Percentiles rank a stretch among this genome's conserved stretches.
Evolutionary conservation across 2,888 invertebrate genomes (phyloP).

Genomic region (Cetonia aurata): DNA sequence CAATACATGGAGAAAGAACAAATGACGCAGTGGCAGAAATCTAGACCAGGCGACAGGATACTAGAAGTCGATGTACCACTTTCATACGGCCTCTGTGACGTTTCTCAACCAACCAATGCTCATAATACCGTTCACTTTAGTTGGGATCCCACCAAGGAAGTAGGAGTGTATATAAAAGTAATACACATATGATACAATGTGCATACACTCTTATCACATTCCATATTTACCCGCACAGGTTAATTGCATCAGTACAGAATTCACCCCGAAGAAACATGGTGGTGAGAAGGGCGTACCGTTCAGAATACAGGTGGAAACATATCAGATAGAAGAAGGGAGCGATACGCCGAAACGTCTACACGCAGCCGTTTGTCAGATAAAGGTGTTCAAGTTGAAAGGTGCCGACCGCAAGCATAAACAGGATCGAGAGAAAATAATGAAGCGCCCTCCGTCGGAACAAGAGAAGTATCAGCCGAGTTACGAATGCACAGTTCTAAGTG

Average conservation of each 20-base stretch:
- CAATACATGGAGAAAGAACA: conserved; percentile 97
- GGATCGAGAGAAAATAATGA: conserved; percentile 93
- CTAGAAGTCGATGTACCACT: conserved; percentile 93
- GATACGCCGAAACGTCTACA: conserved; percentile 77
- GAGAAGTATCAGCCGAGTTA: conserved; percentile 97
- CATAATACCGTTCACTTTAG: conserved; percentile 89
- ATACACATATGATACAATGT: conserved; percentile 29
- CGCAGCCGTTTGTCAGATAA: conserved; percentile 96
- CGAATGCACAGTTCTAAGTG: conserved; percentile 93
- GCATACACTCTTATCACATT: background rate
- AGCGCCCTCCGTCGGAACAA: conserved; percentile 84
- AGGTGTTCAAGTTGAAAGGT: conserved; percentile 94
- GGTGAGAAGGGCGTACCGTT: conserved; percentile 99
- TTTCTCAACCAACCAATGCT: conserved; percentile 78
- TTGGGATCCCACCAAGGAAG: conserved; percentile 97
- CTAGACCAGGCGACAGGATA: conserved; percentile 91
- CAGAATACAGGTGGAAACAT: conserved; percentile 94
- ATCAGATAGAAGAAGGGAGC: conserved; percentile 63
- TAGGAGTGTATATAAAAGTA: conserved; percentile 94
- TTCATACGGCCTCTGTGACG: conserved; percentile 91
- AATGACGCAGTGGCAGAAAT: conserved; percentile 90
- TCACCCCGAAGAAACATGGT: conserved; percentile 97
- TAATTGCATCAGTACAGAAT: conserved; percentile 97
- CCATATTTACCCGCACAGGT: conserved; percentile 69
- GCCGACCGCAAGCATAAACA: conserved; percentile 98